phyloP scores from a whole-genome alignment of 2,888 invertebrate species.

The Chymomyza caudatula region DNA sequence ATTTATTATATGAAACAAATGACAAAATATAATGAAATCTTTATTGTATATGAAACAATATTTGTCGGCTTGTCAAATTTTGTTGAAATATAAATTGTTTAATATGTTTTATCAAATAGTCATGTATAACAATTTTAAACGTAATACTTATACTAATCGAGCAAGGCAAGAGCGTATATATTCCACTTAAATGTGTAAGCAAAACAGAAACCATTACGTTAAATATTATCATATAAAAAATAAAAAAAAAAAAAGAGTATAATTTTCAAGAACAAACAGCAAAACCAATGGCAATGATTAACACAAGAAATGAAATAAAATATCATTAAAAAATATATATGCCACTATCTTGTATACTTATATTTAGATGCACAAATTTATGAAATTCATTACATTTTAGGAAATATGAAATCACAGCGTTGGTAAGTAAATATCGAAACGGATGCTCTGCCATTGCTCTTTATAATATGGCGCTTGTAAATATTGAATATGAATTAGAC shows the following conservation, averaged over 20 bases:
- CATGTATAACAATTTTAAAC: constrained; percentile 51
- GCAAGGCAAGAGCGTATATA: constrained; percentile 39
- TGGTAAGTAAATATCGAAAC: neutral
- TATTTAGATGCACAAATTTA: neutral
- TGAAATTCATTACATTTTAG: neutral
- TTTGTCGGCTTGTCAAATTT: constrained; percentile 65
- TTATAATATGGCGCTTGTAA: neutral
- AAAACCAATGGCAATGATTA: constrained; percentile 50
- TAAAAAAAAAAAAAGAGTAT: constrained; percentile 43
- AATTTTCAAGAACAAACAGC: constrained; percentile 37
- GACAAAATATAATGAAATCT: constrained; percentile 9
- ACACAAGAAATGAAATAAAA: constrained; percentile 46
- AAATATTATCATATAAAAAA: constrained; percentile 39
- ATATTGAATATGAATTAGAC: neutral
- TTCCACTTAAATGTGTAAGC: constrained; percentile 51
- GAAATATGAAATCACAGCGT: neutral
- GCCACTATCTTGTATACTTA: neutral
- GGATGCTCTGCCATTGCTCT: neutral
- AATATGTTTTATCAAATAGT: constrained; percentile 58
- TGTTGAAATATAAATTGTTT: constrained; percentile 65
- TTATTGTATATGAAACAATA: constrained; percentile 58
- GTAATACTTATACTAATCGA: constrained; percentile 40
- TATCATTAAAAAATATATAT: constrained; percentile 5
- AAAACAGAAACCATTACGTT: constrained; percentile 47
- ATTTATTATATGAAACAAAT: neutral